phyloP scores from a whole-genome alignment of 1,140 invertebrate genomes.

The Drosophila tani region DNA sequence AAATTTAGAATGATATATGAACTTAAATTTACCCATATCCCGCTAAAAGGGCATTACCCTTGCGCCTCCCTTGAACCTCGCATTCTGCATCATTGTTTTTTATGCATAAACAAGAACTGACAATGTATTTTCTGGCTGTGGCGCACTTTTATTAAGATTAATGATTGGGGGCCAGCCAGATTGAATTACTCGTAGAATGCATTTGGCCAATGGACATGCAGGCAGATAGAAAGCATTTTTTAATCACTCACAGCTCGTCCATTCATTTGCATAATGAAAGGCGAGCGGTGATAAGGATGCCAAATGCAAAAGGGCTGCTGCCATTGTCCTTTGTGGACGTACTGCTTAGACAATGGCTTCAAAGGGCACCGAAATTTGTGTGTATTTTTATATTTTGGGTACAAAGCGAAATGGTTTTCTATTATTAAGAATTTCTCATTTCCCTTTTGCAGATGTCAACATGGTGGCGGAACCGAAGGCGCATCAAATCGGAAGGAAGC shows the following conservation, averaged over 20 bases:
- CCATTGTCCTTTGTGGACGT: slow-evolving; percentile 45
- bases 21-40: background rate
- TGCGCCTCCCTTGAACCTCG: background rate
- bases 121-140: slow-evolving; percentile 35
- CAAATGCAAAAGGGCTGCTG: slow-evolving; percentile 28
- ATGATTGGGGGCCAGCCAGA: slow-evolving; percentile 61
- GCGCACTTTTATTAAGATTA: slow-evolving; percentile 77
- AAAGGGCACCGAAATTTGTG: slow-evolving; percentile 46
- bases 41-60: background rate
- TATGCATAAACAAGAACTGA: slow-evolving; percentile 46
- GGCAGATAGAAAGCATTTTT: slow-evolving; percentile 37
- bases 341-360: slow-evolving; percentile 47
- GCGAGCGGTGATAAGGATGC: slow-evolving; percentile 25
- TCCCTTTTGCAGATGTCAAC: slow-evolving; percentile 86
- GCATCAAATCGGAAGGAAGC: slow-evolving; percentile 92
- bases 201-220: slow-evolving; percentile 42
- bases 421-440: slow-evolving; percentile 26
- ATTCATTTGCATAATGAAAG: slow-evolving; percentile 77
- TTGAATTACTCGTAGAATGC: slow-evolving; percentile 64
- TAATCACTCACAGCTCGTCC: slow-evolving; percentile 56
- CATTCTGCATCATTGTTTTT: slow-evolving; percentile 11
- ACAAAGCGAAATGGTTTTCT: slow-evolving; percentile 42
- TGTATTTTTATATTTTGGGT: slow-evolving; percentile 27
- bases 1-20: too few species aligned
- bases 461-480: slow-evolving; percentile 94